phyloP scores from a whole-genome alignment of 2,797 vertebrate species.

The Anisognathus igniventris region DNA sequence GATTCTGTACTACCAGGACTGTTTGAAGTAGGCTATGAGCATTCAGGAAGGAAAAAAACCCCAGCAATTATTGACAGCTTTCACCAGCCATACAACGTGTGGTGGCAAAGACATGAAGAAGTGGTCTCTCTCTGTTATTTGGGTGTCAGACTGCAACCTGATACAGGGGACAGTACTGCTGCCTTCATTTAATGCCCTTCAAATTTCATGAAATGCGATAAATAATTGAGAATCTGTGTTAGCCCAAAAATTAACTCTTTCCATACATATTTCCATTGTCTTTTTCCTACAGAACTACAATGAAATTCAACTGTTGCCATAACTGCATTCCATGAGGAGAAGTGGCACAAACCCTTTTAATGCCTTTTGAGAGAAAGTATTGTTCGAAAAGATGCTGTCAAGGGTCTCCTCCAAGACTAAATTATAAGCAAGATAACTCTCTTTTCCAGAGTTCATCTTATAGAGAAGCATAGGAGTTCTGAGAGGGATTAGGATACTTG shows the following conservation, averaged over 20 bases:
- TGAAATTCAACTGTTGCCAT: not conserved
- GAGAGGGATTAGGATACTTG: conserved; percentile 55
- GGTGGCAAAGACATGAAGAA: conserved; percentile 61
- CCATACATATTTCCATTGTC: not conserved
- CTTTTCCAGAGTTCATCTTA: conserved; percentile 9
- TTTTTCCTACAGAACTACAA: not conserved
- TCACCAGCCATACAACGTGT: conserved; percentile 33
- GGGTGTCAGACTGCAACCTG: conserved; percentile 59
- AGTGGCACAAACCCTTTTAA: not conserved
- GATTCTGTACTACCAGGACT: conserved; percentile 65
- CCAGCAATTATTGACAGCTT: conserved; percentile 59
- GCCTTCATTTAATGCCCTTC: conserved; percentile 63
- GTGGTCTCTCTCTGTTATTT: conserved; percentile 61
- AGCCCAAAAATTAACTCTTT: conserved; percentile 12
- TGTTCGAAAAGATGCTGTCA: not conserved
- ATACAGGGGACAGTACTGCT: conserved; percentile 67
- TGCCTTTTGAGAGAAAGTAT: not conserved
- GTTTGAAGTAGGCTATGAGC: conserved; percentile 70
- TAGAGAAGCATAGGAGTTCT: conserved; percentile 14
- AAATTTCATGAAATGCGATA: conserved; percentile 40
- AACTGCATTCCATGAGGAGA: not conserved
- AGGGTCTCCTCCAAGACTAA: not conserved
- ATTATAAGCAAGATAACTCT: conserved; percentile 31
- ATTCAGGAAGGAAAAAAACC: conserved; percentile 35
- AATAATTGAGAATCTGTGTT: conserved; percentile 22